Evolutionary conservation across 2,888 invertebrate genomes (phyloP).

Genomic region (Archaeoteleia sp.): DNA sequence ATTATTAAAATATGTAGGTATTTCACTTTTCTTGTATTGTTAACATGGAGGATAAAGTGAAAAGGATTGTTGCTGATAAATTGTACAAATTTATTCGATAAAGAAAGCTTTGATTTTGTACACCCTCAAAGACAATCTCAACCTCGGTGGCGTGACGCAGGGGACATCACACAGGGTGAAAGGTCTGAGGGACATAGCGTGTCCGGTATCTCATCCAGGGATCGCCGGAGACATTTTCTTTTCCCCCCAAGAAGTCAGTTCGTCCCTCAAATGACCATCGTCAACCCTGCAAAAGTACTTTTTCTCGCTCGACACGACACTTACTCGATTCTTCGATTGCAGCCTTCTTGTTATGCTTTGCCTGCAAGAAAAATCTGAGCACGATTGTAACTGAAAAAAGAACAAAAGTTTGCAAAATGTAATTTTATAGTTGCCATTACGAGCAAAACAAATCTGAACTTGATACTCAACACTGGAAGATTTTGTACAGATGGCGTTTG

Average conservation of each 20-base stretch:
- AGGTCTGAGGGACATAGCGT: conserved; percentile 66
- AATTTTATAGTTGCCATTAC: no score
- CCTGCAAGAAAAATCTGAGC: no score
- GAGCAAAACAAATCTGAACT: no score
- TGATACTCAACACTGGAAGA: no score
- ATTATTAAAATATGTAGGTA: no score
- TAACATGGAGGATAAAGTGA: not conserved
- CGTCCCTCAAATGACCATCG: conserved; percentile 74
- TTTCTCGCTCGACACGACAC: conserved; percentile 43
- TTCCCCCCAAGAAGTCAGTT: conserved; percentile 63
- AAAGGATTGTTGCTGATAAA: conserved; percentile 9
- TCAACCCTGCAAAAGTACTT: conserved; percentile 43
- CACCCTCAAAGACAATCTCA: conserved; percentile 24
- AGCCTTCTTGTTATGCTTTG: no score
- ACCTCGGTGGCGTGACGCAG: conserved; percentile 30
- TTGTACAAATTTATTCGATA: conserved; percentile 18
- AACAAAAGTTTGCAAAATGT: no score
- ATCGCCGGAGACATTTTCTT: conserved; percentile 75
- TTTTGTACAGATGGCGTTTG: no score
- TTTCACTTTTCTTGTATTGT: not conserved
- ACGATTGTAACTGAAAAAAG: no score
- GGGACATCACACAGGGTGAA: conserved; percentile 44
- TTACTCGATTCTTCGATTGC: conserved; percentile 31
- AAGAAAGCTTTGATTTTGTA: conserved; percentile 26
- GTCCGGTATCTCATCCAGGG: conserved; percentile 72